Evolutionary conservation across 2,888 invertebrate species (phyloP), one percentile per base, ranked within the genome.

Genomic region (Cephus sareptanus): DNA sequence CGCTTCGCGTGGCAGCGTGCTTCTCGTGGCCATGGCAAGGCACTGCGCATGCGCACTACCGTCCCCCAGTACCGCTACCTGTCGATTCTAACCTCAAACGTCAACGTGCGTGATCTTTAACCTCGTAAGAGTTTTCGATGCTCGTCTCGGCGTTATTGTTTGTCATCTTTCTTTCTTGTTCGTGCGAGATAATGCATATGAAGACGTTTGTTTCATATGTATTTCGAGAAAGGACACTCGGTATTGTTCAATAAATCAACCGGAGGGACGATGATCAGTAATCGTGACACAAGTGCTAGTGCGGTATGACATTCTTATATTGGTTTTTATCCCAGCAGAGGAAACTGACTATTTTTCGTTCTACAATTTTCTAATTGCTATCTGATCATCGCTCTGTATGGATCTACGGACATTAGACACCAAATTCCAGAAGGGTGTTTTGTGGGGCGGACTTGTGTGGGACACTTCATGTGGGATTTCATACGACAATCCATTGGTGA

Each of bases 51-150:
- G 71, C 71, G 71, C 13, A 71, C 12, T 71, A 71, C 31, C 34
- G 33, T 71, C 12, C 71, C 23, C 56, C 6, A 71, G 31, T 83
- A 83, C 83, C 83, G 85, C 87, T 89, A 89, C 89, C 89, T 89
- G 87, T 88, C 89, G 89, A 87, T 88, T 86, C 87, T 89, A 89
- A 89, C 89, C 89, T 88, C 83, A 89, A 89, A 89, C 85, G 88
- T 88, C 88, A 87, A 87, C 85, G 85, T 84, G 84, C 80, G 80
- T 81, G 75, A 73, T 71, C 78, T 76, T 77, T 76, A 78, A 71
- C 71, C 71, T 71, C 71, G 3, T 31, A 71, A 15, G 31, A 71
- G 33, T 31, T 33, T 35, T 34, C 56, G 12, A 71, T 33, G 56
- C 74, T 77, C 34, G 70, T 77, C 35, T n/a, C 71, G 11, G 70